Percentiles rank a stretch among this genome's conserved stretches.
phyloP scores from a whole-genome alignment of 1,140 invertebrate species.

The Pollicipes pollicipes region DNA sequence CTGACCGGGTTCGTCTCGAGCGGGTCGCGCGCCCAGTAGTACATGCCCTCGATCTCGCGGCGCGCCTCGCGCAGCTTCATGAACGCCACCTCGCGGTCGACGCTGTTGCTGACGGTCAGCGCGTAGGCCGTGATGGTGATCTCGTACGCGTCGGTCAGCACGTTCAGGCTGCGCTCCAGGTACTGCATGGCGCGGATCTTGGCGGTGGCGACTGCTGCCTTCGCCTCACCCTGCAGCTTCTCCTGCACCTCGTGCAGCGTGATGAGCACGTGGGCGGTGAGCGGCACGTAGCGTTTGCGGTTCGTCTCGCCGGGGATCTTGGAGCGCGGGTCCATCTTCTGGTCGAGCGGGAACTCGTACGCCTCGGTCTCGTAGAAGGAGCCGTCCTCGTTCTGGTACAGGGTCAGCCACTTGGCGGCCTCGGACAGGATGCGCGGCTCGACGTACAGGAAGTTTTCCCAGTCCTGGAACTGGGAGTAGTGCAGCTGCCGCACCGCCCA shows the following conservation, averaged over 20 bases:
- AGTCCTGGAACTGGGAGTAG: conserved; percentile 31
- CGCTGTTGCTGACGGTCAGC: conserved; percentile 27
- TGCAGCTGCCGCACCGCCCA: conserved; percentile 28
- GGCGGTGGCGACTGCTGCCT: conserved; percentile 15
- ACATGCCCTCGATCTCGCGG: conserved; percentile 20
- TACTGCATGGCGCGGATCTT: conserved; percentile 10
- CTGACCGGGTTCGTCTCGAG: conserved; percentile 24
- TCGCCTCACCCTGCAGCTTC: conserved; percentile 21
- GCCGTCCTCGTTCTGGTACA: conserved; percentile 28
- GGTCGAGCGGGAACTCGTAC: conserved; percentile 9
- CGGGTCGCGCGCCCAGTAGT: conserved; percentile 28
- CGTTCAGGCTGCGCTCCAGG: conserved; percentile 26
- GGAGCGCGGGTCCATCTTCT: conserved; percentile 5
- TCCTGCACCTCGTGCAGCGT: conserved; percentile 24
- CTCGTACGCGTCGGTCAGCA: conserved; percentile 29
- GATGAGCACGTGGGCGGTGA: conserved; percentile 33
- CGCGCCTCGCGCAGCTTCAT: conserved; percentile 18
- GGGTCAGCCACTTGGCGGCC: conserved; percentile 27
- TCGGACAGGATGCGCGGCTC: conserved; percentile 26
- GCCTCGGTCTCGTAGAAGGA: conserved; percentile 27
- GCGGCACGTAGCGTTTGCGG: conserved; percentile 20
- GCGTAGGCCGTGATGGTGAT: conserved; percentile 33
- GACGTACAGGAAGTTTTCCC: conserved; percentile 33
- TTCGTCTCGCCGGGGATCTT: not conserved
- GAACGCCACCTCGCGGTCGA: conserved; percentile 24